A percentile compares a stretch with the other conserved stretches of the same genome.
These are phyloP conservation scores for Tapirus terrestris DNA, from an alignment of 2,113 vertebrate genomes.

Conservation along the genomic window DNA sequence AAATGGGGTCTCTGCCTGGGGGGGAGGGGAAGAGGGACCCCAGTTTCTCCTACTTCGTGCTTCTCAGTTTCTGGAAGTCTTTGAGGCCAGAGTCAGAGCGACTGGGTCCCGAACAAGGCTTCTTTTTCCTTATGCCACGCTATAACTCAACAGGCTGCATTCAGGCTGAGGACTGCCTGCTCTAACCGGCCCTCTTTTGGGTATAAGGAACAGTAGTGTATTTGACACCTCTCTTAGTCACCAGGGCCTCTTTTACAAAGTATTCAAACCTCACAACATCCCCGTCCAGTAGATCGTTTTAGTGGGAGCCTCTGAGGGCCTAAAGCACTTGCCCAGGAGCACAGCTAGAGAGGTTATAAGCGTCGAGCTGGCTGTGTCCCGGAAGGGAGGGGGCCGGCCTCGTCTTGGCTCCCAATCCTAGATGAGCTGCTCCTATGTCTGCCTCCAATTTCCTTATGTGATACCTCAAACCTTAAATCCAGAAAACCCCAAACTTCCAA, in stretches of 20 bases:
- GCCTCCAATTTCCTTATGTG: not conserved
- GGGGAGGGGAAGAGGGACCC: not conserved
- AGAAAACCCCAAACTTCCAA: not conserved
- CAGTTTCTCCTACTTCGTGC: not conserved
- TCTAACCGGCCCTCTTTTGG: not conserved
- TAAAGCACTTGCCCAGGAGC: not conserved
- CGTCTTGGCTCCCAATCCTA: not conserved
- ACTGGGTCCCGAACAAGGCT: not conserved
- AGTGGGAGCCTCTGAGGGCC: not conserved
- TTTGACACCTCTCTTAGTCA: not conserved
- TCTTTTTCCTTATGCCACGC: not conserved
- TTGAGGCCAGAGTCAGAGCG: not conserved
- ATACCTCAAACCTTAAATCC: not conserved
- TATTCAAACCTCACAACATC: not conserved
- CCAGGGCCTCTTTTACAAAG: not conserved
- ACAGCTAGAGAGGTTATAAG: not conserved
- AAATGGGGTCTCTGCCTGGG: not conserved
- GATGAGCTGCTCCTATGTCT: not conserved
- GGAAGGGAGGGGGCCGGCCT: not conserved
- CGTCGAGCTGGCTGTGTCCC: not conserved
- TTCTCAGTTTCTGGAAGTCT: not conserved
- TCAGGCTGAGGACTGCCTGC: not conserved
- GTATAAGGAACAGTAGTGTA: not conserved
- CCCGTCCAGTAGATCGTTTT: not conserved
- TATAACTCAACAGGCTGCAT: not conserved